These are phyloP conservation scores for Thomomys bottae DNA, from an alignment of 2,113 vertebrate species.

Conservation along the genomic window DNA sequence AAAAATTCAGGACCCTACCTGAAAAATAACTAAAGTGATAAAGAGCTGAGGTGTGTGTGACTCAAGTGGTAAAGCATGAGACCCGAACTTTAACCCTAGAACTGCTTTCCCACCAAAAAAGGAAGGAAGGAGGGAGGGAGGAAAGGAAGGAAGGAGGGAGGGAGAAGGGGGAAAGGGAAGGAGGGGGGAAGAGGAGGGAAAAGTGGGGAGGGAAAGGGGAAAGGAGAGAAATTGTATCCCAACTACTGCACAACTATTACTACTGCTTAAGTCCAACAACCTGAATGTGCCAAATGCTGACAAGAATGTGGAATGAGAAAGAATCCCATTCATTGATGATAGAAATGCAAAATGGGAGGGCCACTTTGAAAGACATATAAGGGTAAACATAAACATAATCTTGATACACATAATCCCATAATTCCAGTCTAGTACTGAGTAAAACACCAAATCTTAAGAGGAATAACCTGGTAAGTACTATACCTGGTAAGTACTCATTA, in stretches of 20 bases:
- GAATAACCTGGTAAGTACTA: not conserved
- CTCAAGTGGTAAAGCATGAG: no score
- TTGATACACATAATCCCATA: not conserved
- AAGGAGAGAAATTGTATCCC: not conserved
- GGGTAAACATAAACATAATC: constrained; percentile 5
- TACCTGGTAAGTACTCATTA: not conserved
- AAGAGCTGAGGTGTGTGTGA: no score
- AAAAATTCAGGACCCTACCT: no score
- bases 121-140: no score
- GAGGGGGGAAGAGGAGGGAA: no score
- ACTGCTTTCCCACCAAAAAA: no score
- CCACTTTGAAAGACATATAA: not conserved
- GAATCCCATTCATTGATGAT: not conserved
- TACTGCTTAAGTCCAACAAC: not conserved
- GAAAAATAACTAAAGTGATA: no score
- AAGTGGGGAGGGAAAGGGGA: no score
- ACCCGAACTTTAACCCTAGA: no score
- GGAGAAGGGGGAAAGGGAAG: no score
- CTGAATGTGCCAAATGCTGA: not conserved
- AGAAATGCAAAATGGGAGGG: not conserved
- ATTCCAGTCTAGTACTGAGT: not conserved
- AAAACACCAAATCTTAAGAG: constrained; percentile 46
- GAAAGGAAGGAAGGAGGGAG: no score
- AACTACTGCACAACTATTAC: not conserved
- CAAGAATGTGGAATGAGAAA: not conserved